phyloP scores from a whole-genome alignment of 2,113 vertebrate species.

The Calyptomena viridis region DNA sequence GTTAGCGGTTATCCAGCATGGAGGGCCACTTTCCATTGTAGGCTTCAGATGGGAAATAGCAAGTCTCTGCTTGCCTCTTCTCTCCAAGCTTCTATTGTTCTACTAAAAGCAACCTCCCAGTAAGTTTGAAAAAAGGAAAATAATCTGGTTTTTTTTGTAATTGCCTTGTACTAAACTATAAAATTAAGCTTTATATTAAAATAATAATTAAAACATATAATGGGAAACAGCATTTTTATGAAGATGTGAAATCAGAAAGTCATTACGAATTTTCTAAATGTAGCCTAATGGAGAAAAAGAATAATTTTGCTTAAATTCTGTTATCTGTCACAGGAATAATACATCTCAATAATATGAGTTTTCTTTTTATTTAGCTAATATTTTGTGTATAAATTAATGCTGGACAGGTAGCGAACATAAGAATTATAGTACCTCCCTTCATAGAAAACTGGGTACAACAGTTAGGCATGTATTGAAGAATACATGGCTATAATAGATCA shows the following conservation, averaged over 20 bases:
- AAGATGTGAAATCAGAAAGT: background rate
- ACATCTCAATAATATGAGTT: background rate
- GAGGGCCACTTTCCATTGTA: background rate
- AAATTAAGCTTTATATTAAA: background rate
- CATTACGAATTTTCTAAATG: background rate
- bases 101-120: background rate
- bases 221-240: background rate
- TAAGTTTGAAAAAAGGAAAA: background rate
- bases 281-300: background rate
- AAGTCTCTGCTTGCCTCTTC: background rate
- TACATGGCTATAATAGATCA: background rate
- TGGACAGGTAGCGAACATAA: background rate
- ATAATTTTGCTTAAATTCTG: background rate
- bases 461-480: background rate
- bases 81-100: background rate
- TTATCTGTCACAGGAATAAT: background rate
- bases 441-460: background rate
- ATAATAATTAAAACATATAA: background rate
- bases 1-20: background rate
- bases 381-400: background rate
- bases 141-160: background rate
- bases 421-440: background rate
- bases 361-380: background rate
- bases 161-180: background rate
- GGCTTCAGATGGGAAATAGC: background rate